Conservation (phyloP, 2,797 vertebrate genomes). For the Epinephelus awoara region DNA sequence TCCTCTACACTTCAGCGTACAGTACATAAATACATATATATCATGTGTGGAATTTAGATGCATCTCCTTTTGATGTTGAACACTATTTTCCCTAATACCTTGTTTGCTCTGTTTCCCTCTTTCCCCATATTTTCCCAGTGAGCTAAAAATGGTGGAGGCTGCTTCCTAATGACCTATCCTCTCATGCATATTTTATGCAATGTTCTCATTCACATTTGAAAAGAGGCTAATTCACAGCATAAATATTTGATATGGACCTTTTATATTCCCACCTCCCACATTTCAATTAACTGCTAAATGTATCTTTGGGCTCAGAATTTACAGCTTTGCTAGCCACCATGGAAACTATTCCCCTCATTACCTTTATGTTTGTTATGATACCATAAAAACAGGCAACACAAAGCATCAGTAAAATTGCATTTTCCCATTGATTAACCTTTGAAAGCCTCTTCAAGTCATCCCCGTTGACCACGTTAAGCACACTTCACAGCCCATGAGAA, state of each 20-base stretch:
- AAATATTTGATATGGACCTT: constrained; percentile 81
- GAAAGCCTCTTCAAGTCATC: constrained; percentile 35
- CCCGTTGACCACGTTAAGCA: constrained; percentile 34
- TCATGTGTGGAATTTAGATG: constrained; percentile 4
- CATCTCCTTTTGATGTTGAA: constrained; percentile 10
- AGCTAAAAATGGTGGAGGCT: constrained; percentile 41
- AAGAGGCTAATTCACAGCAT: constrained; percentile 78
- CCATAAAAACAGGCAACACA: constrained; percentile 52
- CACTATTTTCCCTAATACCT: constrained; percentile 9
- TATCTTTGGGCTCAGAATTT: constrained; percentile 48
- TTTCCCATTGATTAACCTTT: constrained; percentile 59
- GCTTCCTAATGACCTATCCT: constrained; percentile 63
- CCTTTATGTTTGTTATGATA: constrained; percentile 49
- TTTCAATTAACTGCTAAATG: constrained; percentile 74
- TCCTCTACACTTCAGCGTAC: neutral
- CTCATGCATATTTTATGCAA: constrained; percentile 78
- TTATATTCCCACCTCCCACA: constrained; percentile 69
- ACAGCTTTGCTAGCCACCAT: constrained; percentile 22
- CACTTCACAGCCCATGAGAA: constrained; percentile 12
- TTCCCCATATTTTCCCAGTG: constrained; percentile 15
- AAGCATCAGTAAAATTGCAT: constrained; percentile 40
- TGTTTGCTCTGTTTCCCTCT: constrained; percentile 20
- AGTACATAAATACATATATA: constrained; percentile 1
- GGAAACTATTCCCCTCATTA: constrained; percentile 41
- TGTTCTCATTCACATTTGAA: constrained; percentile 78